These are phyloP conservation scores for Pocillopora damicornis DNA, from an alignment of 64 coral and sea anemone genomes.

Conservation along the genomic window DNA sequence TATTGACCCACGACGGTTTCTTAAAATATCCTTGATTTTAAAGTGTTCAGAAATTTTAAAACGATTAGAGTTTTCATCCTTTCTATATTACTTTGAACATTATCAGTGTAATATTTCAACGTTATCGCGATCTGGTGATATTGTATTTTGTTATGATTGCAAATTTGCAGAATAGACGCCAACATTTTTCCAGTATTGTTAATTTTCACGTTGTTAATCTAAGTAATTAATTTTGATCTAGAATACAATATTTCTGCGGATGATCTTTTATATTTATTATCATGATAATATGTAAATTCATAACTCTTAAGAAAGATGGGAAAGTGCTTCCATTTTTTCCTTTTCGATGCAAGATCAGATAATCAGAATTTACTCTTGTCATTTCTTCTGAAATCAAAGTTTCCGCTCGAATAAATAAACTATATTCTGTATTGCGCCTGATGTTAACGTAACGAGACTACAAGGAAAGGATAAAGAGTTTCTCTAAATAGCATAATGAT, in stretches of 20 bases:
- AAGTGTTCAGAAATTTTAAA: too few relatives aligned
- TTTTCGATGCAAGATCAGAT: not conserved
- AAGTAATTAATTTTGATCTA: not conserved
- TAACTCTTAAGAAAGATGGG: not conserved
- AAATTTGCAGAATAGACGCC: not conserved
- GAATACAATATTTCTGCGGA: not conserved
- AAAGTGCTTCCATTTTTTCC: not conserved
- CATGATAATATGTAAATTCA: not conserved
- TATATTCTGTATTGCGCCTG: not conserved
- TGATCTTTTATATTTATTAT: not conserved
- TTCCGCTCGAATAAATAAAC: not conserved
- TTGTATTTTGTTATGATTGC: not conserved
- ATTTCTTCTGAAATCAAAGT: not conserved
- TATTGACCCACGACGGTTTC: too few relatives aligned
- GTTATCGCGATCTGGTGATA: not conserved
- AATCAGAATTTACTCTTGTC: not conserved
- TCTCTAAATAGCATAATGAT: too few relatives aligned
- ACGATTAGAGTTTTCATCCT: too few relatives aligned
- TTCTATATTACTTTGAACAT: not conserved
- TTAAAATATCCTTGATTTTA: too few relatives aligned
- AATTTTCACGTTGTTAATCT: too few relatives aligned
- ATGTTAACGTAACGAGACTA: not conserved
- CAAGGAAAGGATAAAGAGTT: too few relatives aligned
- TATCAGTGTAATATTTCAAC: not conserved
- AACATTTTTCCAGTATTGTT: too few relatives aligned